Conservation (phyloP, 2,113 vertebrate genomes). For the Delphinapterus leucas region DNA sequence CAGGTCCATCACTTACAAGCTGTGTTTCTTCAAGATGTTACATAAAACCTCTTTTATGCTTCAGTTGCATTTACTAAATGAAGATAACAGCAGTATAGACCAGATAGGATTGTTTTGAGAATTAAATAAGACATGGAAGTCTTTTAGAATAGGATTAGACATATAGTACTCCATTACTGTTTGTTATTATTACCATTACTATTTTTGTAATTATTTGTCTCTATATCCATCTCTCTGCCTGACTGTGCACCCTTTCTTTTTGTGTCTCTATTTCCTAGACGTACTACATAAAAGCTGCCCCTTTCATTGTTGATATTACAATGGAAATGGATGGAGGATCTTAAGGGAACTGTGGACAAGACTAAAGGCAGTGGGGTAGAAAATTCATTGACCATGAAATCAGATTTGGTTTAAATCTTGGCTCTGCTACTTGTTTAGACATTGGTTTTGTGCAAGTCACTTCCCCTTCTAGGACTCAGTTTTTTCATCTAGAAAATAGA, state of each 20-base stretch:
- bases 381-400: neutral
- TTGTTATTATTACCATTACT: no score
- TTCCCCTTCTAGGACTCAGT: neutral
- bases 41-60: neutral
- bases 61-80: neutral
- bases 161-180: neutral
- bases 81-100: neutral
- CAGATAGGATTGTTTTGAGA: neutral
- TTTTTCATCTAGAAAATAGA: conserved; percentile 37
- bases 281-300: neutral
- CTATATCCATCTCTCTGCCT: neutral
- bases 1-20: neutral
- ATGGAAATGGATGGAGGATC: neutral
- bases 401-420: neutral
- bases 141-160: neutral
- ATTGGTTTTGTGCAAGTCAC: neutral
- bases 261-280: neutral
- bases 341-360: neutral
- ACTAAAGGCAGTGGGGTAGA: neutral
- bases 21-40: neutral
- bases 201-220: neutral
- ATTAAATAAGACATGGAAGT: neutral
- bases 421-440: neutral
- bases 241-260: neutral
- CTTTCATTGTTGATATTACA: neutral